phyloP scores from a whole-genome alignment of 2,113 vertebrate species.

The Camelus dromedarius region DNA sequence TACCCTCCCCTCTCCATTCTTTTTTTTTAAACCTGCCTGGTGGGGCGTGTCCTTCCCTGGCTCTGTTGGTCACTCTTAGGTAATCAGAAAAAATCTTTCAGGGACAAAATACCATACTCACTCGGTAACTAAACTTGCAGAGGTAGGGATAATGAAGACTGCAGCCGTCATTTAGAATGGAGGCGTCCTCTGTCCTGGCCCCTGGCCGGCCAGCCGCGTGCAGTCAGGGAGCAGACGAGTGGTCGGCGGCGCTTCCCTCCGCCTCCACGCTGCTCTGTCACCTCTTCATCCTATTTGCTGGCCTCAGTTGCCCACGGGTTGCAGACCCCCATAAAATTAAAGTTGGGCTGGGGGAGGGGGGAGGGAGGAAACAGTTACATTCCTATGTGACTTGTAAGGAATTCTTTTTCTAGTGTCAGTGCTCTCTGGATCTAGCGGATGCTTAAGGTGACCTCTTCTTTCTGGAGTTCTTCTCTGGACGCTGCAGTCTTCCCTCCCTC shows the following conservation, averaged over 20 bases:
- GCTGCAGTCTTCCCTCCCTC: background rate
- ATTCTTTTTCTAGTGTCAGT: background rate
- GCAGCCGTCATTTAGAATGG: background rate
- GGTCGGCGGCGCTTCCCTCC: background rate
- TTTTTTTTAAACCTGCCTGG: background rate
- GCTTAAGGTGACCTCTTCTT: background rate
- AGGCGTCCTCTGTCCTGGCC: background rate
- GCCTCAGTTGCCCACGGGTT: background rate
- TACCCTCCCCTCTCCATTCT: no score
- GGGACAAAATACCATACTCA: background rate
- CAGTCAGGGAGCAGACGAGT: rapidly evolving
- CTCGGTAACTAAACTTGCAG: background rate
- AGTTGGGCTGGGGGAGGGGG: background rate
- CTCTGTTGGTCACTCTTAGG: background rate
- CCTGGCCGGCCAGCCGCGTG: background rate
- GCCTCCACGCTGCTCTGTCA: background rate
- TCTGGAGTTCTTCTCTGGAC: background rate
- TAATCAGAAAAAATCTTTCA: background rate
- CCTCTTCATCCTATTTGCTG: background rate
- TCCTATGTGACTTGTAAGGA: background rate
- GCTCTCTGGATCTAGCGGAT: background rate
- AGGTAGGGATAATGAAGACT: background rate
- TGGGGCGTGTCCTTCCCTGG: background rate
- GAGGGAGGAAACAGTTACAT: background rate
- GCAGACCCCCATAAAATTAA: background rate